Evolutionary conservation across 2,888 invertebrate species (phyloP), one percentile per base, ranked within the genome.

Genomic region (Seira musarum): DNA sequence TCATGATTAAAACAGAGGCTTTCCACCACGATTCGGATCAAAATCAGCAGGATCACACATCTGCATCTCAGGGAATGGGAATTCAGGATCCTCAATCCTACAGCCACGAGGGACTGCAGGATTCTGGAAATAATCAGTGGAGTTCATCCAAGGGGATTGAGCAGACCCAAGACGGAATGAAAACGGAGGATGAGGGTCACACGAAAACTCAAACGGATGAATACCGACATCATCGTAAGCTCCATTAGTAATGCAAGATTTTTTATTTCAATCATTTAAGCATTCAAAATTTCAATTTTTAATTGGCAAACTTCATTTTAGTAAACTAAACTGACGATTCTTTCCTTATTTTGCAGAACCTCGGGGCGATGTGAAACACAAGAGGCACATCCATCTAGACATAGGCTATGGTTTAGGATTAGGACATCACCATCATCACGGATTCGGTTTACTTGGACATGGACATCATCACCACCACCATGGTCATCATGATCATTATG

Each of bases 361-460:
- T 21, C 30, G 78, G 78, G 71, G 71, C 67, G 65, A 71, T 2
- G 46, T 1, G 64, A 69, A 67, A 74, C 8, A 68, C 17, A 81
- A 81, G 63, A 22, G 81, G 13, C 76, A 81, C 53, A n/a, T 81
- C 49, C 67, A 76, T 49, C 21, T 81, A 2, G 76, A 76, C n/a
- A 17, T 81, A 19, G 76, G 72, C 2, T 19, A 35, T 70, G n/a
- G n/a, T n/a, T n/a, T n/a, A n/a, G n/a, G n/a, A n/a, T n/a, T n/a
- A 13, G 46, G 66, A 17, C 46, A 66, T 21, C 17, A 65, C 24
- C 24, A 69, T 1, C 69, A 69, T 13, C 30, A 40, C 6, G 15
- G 35, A 15, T 49, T 13, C 49, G 17, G 30, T 21, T 2, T 6
- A 49, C 2, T n/a, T n/a, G 65, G 46, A 0, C 40, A 71, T 17